Evolutionary conservation across 2,797 vertebrate species (phyloP), one percentile per base, ranked within the genome.

Genomic region (Kryptopterus vitreolus): DNA sequence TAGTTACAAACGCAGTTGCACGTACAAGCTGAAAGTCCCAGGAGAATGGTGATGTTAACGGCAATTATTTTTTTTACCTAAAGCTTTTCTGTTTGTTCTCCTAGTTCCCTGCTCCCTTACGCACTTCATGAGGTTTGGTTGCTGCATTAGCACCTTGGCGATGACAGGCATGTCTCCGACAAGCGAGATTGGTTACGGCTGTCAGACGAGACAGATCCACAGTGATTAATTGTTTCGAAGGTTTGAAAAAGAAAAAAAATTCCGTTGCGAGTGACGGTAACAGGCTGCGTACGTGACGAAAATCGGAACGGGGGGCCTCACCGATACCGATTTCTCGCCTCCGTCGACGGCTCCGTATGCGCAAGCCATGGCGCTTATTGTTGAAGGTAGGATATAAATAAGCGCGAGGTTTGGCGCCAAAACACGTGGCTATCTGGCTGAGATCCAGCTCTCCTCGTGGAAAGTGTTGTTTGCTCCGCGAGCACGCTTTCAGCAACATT

Each of bases 161-260:
- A 55, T 33, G 26, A 46, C 58, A 46, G 62, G 38, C 70, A 61
- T 24, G 65, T 38, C 58, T 72, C 10, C 22, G 73, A 57, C 77
- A 10, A 10, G 15, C 24, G 53, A 50, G n/a, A 70, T 62, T 66
- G 13, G 65, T 62, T 26, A 65, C 24, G 38, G 70, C 75, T 82
- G 82, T 78, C 74, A 80, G 62, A 58, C 74, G 10, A 65, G 69
- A 78, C 77, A 55, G 77, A 73, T 71, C 81, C 61, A 33, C 35
- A 13, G 78, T 70, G 80, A 77, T 73, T 82, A 77, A 82, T 78
- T 83, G 84, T 79, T 77, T 63, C 5, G 24, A 62, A 77, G 68
- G 66, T 63, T 82, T 62, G 29, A 69, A 57, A 82, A 77, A 31
- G 70, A 83, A 52, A 83, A 38, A 43, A 43, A 43, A 43, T 7